Evolutionary conservation across 2,113 vertebrate genomes (phyloP).

Genomic region (Eptesicus fuscus): DNA sequence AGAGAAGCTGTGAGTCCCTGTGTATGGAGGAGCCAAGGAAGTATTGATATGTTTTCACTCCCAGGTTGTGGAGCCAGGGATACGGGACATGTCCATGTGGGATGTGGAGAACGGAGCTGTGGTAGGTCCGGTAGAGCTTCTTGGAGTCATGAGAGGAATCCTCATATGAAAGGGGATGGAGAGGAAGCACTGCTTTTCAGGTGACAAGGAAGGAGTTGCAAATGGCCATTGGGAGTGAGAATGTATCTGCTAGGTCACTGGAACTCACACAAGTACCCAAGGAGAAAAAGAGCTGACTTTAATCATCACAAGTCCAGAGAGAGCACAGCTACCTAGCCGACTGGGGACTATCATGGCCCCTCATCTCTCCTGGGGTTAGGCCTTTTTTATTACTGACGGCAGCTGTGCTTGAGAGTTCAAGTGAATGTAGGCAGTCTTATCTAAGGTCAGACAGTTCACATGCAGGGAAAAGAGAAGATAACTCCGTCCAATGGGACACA

Average conservation of each 20-base stretch:
- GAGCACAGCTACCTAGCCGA: neutral
- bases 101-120: neutral
- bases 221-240: neutral
- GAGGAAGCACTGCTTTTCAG: neutral
- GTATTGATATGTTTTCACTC: neutral
- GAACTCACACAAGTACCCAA: neutral
- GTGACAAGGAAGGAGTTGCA: no score
- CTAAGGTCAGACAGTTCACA: neutral
- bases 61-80: neutral
- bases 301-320: neutral
- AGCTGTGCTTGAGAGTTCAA: neutral
- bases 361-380: neutral
- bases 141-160: neutral
- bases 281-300: neutral
- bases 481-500: neutral
- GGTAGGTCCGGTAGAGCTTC: no score
- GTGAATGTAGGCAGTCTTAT: neutral
- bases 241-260: neutral
- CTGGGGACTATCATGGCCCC: neutral
- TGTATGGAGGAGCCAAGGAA: neutral
- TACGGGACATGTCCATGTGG: rapidly evolving
- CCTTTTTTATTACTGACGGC: neutral
- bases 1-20: neutral
- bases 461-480: neutral
- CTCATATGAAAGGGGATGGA: neutral